Evolutionary conservation across 2,797 vertebrate genomes (phyloP).

Genomic region (Aplochiton taeniatus): DNA sequence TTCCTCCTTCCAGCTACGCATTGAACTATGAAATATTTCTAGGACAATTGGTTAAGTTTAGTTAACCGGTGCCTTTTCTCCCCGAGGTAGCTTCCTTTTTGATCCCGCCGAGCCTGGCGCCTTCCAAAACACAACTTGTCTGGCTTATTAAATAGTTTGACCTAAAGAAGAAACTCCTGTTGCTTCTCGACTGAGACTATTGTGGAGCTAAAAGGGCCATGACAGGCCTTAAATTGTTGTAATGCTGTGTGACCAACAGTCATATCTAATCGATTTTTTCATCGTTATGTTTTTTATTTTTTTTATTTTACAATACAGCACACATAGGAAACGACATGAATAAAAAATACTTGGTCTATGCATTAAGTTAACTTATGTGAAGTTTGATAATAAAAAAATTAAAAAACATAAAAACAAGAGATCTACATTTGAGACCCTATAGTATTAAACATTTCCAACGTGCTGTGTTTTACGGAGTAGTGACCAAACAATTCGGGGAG

Average conservation of each 20-base stretch:
- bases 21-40: conserved; percentile 75
- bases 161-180: conserved; percentile 76
- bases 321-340: too few species aligned
- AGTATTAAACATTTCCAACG: too few species aligned
- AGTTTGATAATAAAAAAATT: too few species aligned
- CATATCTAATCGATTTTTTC: conserved; percentile 71
- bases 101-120: conserved; percentile 85
- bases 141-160: conserved; percentile 85
- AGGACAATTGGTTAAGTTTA: conserved; percentile 84
- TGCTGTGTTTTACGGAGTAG: too few species aligned
- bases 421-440: too few species aligned
- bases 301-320: neutral
- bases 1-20: conserved; percentile 64
- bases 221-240: conserved; percentile 77
- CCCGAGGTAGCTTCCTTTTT: conserved; percentile 83
- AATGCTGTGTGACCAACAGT: conserved; percentile 77
- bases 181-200: conserved; percentile 75
- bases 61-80: conserved; percentile 81
- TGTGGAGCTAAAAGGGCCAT: conserved; percentile 71
- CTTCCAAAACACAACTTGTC: conserved; percentile 83
- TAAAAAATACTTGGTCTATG: too few species aligned
- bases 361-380: too few species aligned
- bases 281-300: conserved; percentile 34
- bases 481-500: too few species aligned
- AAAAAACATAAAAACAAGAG: too few species aligned